Evolutionary conservation across 2,888 invertebrate genomes (phyloP), one percentile per base, ranked within the genome.

Genomic region (Dorcus hopei): DNA sequence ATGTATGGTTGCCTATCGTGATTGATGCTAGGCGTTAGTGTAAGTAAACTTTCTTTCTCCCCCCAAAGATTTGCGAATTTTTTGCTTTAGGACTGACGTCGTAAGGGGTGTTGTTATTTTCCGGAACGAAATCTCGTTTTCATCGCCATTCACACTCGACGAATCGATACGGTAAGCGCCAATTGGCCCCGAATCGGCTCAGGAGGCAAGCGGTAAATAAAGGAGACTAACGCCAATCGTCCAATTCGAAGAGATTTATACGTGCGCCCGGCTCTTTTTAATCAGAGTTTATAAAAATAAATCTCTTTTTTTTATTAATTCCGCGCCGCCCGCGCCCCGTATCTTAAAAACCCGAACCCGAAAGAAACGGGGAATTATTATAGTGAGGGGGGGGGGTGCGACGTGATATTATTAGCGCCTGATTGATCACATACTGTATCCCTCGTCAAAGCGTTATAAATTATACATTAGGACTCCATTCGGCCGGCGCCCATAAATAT

Each of bases 181-280:
- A 72, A 74, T 72, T 72, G 74, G 72, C 69, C 19, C 68, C 70
- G 68, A 72, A 72, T 73, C 70, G 71, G 68, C 65, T 69, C 71
- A 68, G 68, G 61, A 68, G 67, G 68, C 63, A 59, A 59, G 70
- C 72, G 69, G 72, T 74, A 74, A 74, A 74, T 74, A 72, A 74
- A 71, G 58, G 67, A 65, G 69, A 70, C 70, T 70, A 70, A 70
- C 70, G 67, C 67, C 68, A 66, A 70, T 71, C 70, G 68, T 52
- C 69, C 70, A 70, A 71, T 72, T 71, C 70, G 47, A 48, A 45
- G 63, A 68, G 71, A 71, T 71, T 71, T 71, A 71, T 70, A 64
- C 64, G 65, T 65, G 65, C 50, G 49, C 41, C 47, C 40, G 52
- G n/a, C 33, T 61, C 65, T 64, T 63, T 67, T 67, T 67, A 67